Evolutionary conservation across 2,113 vertebrate genomes (phyloP), one percentile per base, ranked within the genome.

Genomic region (Leptobrachium ailaonicum): DNA sequence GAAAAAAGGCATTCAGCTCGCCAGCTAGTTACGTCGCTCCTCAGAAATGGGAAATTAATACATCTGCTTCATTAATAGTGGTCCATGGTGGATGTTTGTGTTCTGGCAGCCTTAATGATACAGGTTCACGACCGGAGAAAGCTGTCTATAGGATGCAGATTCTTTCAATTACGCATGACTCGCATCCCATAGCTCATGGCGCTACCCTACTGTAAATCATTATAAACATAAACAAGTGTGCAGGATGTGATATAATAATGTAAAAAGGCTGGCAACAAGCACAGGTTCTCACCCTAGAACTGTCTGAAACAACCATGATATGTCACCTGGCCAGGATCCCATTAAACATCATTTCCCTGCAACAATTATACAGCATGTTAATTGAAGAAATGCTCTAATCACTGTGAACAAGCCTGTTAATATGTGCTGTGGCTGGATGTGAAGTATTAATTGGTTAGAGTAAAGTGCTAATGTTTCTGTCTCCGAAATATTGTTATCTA

Each of bases 11-110:
- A 82, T 84, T 80, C 62, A 80, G 85, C 84, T 83, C 87, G 90
- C 91, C 89, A 87, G 91, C 85, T 90, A 93, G 94, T 95, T 94
- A 93, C 89, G 91, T 92, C 88, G 92, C 92, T 92, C 90, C 92
- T 95, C 92, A 95, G 95, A 96, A 95, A 95, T 93, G 91, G 94
- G 94, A 96, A 96, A 97, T 96, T 94, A 95, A 94, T 94, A 94
- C 95, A 95, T 95, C 94, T 95, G 95, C 95, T 95, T 95, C 94
- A 95, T 95, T 96, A 95, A 90, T 92, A 90, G 93, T 90, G 89
- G 91, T 91, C 92, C 85, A 85, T 91, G 92, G 94, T 94, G 95
- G 95, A 93, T 95, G 94, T 95, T 93, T 93, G 92, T 95, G 94
- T 93, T 93, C 92, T 91, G 93, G 92, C 92, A 91, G 93, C 94